Conservation (phyloP, 2,113 vertebrate genomes). For the Mus pahari region DNA sequence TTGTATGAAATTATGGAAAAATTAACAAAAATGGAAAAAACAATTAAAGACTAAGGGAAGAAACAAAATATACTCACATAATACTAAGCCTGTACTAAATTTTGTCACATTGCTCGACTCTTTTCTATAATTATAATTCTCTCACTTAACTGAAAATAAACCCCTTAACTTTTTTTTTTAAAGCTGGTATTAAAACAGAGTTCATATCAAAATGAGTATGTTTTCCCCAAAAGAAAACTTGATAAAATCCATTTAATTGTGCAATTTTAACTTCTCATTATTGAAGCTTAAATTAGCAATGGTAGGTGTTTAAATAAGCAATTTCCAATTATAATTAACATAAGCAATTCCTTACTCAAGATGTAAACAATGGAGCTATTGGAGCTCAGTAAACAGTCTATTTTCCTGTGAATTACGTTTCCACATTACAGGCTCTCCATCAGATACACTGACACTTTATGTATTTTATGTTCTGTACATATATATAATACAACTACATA, state of each 20-base stretch:
- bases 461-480: conserved; percentile 4
- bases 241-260: conserved; percentile 56
- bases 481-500: neutral
- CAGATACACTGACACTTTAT: neutral
- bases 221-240: conserved; percentile 30
- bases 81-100: neutral
- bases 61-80: neutral
- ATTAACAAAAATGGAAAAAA: neutral
- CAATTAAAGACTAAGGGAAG: neutral
- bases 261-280: conserved; percentile 53
- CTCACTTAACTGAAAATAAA: conserved; percentile 69
- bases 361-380: conserved; percentile 72
- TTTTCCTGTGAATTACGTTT: conserved; percentile 53
- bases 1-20: neutral
- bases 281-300: conserved; percentile 69
- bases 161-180: conserved; percentile 15
- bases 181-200: conserved; percentile 8
- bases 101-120: neutral
- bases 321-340: conserved; percentile 71
- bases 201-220: conserved; percentile 57
- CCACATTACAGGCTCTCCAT: neutral
- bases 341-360: conserved; percentile 72
- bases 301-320: conserved; percentile 75
- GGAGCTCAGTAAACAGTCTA: conserved; percentile 57
- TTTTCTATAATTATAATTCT: conserved; percentile 26